Percentiles rank a stretch among this genome's conserved stretches.
These are phyloP conservation scores for Uria aalge DNA, from an alignment of 2,113 vertebrate species.

Conservation along the genomic window DNA sequence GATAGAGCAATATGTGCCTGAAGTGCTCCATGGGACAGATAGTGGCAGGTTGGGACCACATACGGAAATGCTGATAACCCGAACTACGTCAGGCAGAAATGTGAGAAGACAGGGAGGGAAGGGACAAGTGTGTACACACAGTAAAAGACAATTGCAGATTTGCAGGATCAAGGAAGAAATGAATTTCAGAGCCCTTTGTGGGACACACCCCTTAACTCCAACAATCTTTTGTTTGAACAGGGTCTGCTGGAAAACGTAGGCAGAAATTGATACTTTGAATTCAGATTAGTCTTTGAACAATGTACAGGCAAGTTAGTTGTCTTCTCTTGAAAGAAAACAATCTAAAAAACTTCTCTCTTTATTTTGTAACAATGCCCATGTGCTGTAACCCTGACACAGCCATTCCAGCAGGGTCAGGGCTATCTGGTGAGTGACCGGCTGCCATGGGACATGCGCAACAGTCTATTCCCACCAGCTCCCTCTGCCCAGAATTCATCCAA, in stretches of 20 bases:
- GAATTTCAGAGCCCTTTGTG: not conserved
- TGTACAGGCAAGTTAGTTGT: not conserved
- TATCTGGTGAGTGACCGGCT: not conserved
- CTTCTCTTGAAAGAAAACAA: not conserved
- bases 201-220: not conserved
- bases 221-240: not conserved
- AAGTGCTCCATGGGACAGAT: not conserved
- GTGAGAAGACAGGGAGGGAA: not conserved
- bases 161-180: not conserved
- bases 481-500: not conserved
- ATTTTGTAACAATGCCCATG: not conserved
- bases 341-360: not conserved
- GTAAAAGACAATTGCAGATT: not conserved
- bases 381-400: fast-evolving
- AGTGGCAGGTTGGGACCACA: not conserved
- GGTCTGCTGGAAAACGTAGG: not conserved
- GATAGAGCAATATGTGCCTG: not conserved
- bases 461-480: not conserved
- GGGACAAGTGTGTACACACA: not conserved
- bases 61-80: not conserved
- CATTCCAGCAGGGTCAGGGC: not conserved
- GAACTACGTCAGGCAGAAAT: not conserved
- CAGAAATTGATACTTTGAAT: not conserved
- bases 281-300: not conserved
- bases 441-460: fast-evolving